A percentile compares a stretch with the other conserved stretches of the same genome.
These are phyloP conservation scores for Atta cephalotes DNA, from an alignment of 1,140 invertebrate genomes.

Conservation along the genomic window DNA sequence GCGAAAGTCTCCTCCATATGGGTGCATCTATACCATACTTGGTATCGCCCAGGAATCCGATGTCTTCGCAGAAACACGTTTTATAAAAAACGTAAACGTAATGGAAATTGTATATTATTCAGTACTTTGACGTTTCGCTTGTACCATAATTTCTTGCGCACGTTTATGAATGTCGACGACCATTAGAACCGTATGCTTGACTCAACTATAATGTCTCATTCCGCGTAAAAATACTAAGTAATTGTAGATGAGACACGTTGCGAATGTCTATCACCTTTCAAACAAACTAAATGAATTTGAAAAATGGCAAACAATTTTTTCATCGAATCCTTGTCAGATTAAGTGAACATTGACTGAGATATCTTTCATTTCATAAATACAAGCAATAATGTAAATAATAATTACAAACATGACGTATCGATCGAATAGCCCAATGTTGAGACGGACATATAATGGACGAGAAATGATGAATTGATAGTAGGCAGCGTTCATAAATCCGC, in stretches of 20 bases:
- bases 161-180: slow-evolving; percentile 4
- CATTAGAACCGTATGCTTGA: neutral
- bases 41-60: neutral
- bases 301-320: neutral
- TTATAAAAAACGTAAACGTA: slow-evolving; percentile 7
- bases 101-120: slow-evolving; percentile 49
- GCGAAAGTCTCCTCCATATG: neutral
- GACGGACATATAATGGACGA: slow-evolving; percentile 31
- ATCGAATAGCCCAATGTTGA: slow-evolving; percentile 12
- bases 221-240: neutral
- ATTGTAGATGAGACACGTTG: neutral
- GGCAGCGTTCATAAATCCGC: slow-evolving; percentile 61
- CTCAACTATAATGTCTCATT: slow-evolving; percentile 36
- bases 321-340: neutral
- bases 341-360: neutral
- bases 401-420: neutral
- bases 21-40: neutral
- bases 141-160: slow-evolving; percentile 20
- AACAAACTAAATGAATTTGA: neutral
- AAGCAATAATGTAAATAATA: slow-evolving; percentile 37
- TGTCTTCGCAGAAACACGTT: neutral
- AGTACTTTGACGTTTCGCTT: slow-evolving; percentile 25
- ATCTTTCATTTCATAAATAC: neutral
- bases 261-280: neutral
- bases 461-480: slow-evolving; percentile 54